Evolutionary conservation across 2,888 invertebrate genomes (phyloP).

Genomic region (Diarsia brunnea): DNA sequence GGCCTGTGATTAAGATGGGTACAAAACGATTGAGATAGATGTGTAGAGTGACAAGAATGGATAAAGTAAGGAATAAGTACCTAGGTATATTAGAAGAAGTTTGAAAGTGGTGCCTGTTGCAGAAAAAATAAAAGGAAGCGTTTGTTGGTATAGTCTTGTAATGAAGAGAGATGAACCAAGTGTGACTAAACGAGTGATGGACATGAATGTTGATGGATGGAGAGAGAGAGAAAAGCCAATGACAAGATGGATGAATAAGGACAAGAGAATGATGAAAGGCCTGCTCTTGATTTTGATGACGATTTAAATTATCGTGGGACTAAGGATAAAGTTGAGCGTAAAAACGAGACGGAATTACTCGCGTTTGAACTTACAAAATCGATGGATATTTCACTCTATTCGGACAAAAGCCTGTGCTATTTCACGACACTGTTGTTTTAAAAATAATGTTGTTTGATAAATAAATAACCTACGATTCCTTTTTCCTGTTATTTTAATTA

Average conservation of each 20-base stretch:
- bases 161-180: background rate
- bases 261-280: no score
- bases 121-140: background rate
- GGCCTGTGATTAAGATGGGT: no score
- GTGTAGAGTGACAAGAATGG: no score
- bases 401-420: background rate
- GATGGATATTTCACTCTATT: background rate
- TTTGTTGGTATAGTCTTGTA: background rate
- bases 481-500: conserved; percentile 33
- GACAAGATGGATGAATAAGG: background rate
- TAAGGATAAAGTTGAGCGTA: background rate
- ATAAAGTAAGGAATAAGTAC: no score
- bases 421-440: background rate
- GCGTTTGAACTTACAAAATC: background rate
- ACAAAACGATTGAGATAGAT: no score
- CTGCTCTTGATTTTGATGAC: no score
- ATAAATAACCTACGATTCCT: conserved; percentile 1
- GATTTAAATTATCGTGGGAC: background rate
- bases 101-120: background rate
- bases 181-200: background rate
- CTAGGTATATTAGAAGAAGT: no score
- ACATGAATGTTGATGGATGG: background rate
- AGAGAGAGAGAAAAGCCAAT: background rate
- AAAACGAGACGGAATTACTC: background rate
- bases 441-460: conserved; percentile 14